Conservation (phyloP, 2,797 vertebrate genomes). For the Hypotaenidia okinawae region DNA sequence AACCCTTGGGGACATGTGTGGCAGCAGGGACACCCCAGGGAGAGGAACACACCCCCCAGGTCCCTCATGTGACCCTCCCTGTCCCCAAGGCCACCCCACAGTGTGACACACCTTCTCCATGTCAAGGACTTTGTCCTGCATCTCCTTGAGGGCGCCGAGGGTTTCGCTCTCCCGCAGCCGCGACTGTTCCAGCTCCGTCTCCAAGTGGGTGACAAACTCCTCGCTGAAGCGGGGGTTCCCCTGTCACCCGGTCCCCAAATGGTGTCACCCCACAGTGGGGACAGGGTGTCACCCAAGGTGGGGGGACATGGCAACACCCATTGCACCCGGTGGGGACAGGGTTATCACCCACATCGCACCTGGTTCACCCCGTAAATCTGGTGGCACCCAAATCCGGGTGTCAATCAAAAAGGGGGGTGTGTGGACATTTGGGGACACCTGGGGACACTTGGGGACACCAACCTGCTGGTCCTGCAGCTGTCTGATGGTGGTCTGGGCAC, state of each 20-base stretch:
- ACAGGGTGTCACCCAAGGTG: no score
- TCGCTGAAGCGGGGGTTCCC: constrained; percentile 83
- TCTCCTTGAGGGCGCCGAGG: constrained; percentile 89
- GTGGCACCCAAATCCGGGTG: background rate
- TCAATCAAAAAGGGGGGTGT: no score
- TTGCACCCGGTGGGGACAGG: no score
- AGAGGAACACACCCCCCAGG: no score
- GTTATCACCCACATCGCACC: no score
- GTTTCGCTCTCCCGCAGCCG: constrained; percentile 88
- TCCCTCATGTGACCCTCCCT: background rate
- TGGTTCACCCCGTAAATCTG: no score
- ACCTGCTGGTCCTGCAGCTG: constrained; percentile 92
- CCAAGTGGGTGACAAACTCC: constrained; percentile 86
- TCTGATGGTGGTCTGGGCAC: constrained; percentile 88
- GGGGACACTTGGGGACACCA: background rate
- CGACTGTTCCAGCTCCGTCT: constrained; percentile 91
- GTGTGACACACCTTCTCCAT: constrained; percentile 87
- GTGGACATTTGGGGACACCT: background rate
- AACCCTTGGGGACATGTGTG: no score
- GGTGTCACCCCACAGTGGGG: background rate
- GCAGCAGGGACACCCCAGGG: no score
- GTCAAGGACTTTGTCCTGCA: constrained; percentile 96
- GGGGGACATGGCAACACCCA: no score
- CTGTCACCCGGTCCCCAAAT: constrained; percentile 2
- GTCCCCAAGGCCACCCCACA: background rate